Evolutionary conservation across 2,113 vertebrate species (phyloP).

Genomic region (Otis tarda): DNA sequence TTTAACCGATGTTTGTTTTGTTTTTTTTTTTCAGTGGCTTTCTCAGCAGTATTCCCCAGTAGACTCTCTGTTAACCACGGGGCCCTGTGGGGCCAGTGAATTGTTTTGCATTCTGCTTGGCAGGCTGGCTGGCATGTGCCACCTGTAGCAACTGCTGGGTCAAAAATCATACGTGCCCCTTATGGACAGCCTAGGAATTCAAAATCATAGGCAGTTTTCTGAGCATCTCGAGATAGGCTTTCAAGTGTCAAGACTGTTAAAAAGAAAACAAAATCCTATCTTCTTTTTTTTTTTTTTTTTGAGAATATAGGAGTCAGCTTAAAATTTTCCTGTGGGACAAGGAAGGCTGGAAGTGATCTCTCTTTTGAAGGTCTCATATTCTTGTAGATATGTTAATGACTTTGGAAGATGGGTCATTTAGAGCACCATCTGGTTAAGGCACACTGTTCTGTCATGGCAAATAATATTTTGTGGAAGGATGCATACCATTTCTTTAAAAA

Average conservation of each 20-base stretch:
- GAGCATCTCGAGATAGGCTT: not conserved
- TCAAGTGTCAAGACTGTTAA: not conserved
- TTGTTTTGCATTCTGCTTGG: not conserved
- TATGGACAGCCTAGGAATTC: not conserved
- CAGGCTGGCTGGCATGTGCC: not conserved
- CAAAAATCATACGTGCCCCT: not conserved
- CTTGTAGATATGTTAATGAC: not conserved
- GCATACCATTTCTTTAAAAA: not conserved
- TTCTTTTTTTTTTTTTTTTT: not conserved
- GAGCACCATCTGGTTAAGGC: not conserved
- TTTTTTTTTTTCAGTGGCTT: not conserved
- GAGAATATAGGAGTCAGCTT: not conserved
- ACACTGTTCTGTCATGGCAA: not conserved
- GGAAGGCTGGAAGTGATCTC: not conserved
- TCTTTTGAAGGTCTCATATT: not conserved
- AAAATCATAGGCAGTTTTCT: not conserved
- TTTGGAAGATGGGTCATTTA: not conserved
- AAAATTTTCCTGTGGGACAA: not conserved
- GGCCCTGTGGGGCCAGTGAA: not conserved
- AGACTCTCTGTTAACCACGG: not conserved
- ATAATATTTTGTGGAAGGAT: not conserved
- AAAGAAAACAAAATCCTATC: not conserved
- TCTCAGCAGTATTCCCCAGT: not conserved
- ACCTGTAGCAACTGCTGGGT: not conserved
- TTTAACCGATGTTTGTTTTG: not conserved